phyloP scores from a whole-genome alignment of 2,797 vertebrate genomes.

The Simalia tracyae region DNA sequence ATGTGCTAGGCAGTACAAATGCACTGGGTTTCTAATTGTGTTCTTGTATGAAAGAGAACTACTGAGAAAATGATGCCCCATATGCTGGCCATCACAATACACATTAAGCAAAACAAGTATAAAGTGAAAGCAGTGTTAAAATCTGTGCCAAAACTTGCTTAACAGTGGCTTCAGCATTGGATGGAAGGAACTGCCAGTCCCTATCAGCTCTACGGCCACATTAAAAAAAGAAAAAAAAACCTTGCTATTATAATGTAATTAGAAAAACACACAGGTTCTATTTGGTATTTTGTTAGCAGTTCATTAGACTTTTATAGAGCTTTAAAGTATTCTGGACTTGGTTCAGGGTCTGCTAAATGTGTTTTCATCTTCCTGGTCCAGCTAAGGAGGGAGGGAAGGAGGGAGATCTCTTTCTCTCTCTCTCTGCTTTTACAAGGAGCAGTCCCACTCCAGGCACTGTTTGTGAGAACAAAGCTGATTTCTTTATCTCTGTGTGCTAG shows the following conservation, averaged over 20 bases:
- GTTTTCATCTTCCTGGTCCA: slow-evolving; percentile 16
- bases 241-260: slow-evolving; percentile 29
- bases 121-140: neutral
- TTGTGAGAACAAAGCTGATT: slow-evolving; percentile 4
- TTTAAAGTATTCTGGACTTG: neutral
- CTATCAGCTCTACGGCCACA: neutral
- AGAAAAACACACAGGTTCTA: slow-evolving; percentile 26
- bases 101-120: neutral
- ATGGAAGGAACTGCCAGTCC: neutral
- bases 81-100: neutral
- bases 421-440: neutral
- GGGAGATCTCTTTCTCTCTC: too few species aligned
- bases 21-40: neutral
- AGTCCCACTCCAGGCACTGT: neutral
- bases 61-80: neutral
- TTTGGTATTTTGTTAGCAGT: slow-evolving; percentile 16
- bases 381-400: neutral
- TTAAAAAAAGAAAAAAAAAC: neutral
- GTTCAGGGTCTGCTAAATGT: slow-evolving; percentile 13
- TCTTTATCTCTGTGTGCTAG: neutral
- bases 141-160: neutral
- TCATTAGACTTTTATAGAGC: slow-evolving; percentile 30
- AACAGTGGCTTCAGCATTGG: neutral
- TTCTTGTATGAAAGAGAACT: neutral
- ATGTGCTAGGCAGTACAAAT: neutral